A percentile compares a stretch with the other conserved stretches of the same genome.
These are phyloP conservation scores for Tanytarsus gracilentus DNA, from an alignment of 2,888 invertebrate species.

Conservation along the genomic window DNA sequence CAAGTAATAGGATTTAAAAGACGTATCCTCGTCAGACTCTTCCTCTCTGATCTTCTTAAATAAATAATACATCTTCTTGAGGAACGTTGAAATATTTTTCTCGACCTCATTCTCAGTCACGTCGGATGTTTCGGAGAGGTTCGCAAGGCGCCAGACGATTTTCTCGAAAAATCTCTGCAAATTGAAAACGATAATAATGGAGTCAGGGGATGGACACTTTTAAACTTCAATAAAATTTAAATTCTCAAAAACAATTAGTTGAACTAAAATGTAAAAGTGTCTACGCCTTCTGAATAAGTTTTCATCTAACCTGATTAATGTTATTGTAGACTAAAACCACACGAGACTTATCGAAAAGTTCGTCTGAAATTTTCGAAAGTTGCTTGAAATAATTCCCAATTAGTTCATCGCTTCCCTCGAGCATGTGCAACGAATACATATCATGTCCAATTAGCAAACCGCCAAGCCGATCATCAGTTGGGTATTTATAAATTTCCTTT, in stretches of 20 bases:
- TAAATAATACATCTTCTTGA: constrained; percentile 24
- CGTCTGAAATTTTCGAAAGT: constrained; percentile 7
- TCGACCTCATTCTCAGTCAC: not conserved
- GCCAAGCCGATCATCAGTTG: constrained; percentile 1
- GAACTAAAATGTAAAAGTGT: not conserved
- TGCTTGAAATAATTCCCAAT: constrained; percentile 30
- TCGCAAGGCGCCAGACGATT: constrained; percentile 23
- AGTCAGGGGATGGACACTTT: too few relatives aligned
- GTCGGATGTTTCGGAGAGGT: constrained; percentile 11
- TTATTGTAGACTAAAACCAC: constrained; percentile 31
- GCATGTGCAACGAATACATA: constrained; percentile 30
- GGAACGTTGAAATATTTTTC: constrained; percentile 15
- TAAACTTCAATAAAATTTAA: too few relatives aligned
- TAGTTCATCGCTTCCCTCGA: constrained; percentile 31
- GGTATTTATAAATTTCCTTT: constrained; percentile 20
- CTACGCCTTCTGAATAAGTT: not conserved
- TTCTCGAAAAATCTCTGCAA: constrained; percentile 23
- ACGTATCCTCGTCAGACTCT: constrained; percentile 19
- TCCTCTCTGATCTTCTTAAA: constrained; percentile 21
- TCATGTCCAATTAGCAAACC: constrained; percentile 30
- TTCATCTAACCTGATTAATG: constrained; percentile 28
- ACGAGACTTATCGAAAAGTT: constrained; percentile 26
- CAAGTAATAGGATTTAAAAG: constrained; percentile 20
- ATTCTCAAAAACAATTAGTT: not conserved
- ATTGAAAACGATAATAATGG: too few relatives aligned